Conservation (phyloP, 53 echinoderm and acorn worm species). For the Crossaster papposus region DNA sequence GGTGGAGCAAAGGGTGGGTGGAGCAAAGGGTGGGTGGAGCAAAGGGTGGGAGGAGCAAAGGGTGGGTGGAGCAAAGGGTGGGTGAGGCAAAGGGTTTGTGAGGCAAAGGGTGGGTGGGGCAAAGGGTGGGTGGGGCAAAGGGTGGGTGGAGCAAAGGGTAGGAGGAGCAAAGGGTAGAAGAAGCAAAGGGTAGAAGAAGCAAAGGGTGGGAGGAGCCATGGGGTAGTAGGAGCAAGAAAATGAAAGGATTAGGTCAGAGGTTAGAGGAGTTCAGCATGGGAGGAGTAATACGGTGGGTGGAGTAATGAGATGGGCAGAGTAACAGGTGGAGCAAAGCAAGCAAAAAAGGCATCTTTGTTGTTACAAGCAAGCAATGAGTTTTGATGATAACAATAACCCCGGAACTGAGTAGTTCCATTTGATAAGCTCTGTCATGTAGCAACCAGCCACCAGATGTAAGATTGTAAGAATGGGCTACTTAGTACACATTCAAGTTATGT, state of each 20-base stretch:
- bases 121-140: too few species aligned
- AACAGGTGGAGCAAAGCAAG: constrained; percentile 26
- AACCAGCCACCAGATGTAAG: neutral
- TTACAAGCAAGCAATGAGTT: neutral
- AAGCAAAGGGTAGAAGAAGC: neutral
- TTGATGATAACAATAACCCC: neutral
- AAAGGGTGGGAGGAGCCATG: neutral
- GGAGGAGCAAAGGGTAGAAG: neutral
- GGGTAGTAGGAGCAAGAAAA: too few species aligned
- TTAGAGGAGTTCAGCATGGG: neutral
- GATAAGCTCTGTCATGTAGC: too few species aligned
- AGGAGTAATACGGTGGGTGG: neutral
- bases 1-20: too few species aligned
- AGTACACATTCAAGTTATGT: too few species aligned
- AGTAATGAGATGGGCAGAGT: neutral
- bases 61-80: neutral
- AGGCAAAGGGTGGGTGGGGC: neutral
- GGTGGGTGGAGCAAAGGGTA: too few species aligned
- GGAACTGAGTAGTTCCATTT: neutral
- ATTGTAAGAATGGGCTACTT: neutral
- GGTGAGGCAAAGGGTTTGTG: too few species aligned
- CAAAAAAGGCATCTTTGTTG: constrained; percentile 24
- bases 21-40: too few species aligned
- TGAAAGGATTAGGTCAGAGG: neutral
- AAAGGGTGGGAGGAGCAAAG: too few species aligned